These are phyloP conservation scores for Esox masquinongy DNA, from an alignment of 2,797 vertebrate species.

Conservation along the genomic window DNA sequence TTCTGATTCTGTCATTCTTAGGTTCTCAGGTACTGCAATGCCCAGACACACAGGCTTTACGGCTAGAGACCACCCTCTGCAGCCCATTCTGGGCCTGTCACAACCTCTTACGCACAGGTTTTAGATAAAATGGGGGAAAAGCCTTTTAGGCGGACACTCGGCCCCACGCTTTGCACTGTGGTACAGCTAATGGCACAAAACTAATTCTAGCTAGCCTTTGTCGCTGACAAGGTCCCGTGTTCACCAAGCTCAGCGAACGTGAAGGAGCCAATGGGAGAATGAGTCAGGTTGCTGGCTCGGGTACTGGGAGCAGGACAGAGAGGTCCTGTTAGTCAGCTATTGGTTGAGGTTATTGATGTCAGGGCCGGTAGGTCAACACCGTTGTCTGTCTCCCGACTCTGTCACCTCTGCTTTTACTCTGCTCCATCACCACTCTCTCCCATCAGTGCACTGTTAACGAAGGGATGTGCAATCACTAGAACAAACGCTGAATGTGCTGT, in stretches of 20 bases:
- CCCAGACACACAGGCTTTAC: background rate
- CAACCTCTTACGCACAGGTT: constrained; percentile 32
- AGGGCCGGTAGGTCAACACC: constrained; percentile 29
- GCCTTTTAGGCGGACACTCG: constrained; percentile 16
- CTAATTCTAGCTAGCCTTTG: constrained; percentile 10
- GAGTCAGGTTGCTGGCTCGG: constrained; percentile 52
- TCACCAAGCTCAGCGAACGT: constrained; percentile 36
- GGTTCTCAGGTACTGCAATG: background rate
- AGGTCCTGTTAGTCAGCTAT: constrained; percentile 35
- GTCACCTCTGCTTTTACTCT: constrained; percentile 10
- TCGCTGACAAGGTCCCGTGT: background rate
- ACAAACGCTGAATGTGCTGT: constrained; percentile 43
- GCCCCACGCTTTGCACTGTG: constrained; percentile 15
- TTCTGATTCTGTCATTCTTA: background rate
- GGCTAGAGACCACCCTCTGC: constrained; percentile 25
- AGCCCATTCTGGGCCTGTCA: constrained; percentile 33
- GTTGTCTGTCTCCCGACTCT: constrained; percentile 22
- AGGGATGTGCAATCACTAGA: constrained; percentile 29
- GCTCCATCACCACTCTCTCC: constrained; percentile 6
- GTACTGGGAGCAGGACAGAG: constrained; percentile 23
- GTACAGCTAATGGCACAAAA: constrained; percentile 7
- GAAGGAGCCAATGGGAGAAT: constrained; percentile 38
- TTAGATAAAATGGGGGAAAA: constrained; percentile 17
- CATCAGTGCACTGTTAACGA: constrained; percentile 3
- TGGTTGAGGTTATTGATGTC: constrained; percentile 39